Percentiles rank a stretch among this genome's conserved stretches.
Conservation (phyloP, 1,140 invertebrate genomes). For the Dendrolimus punctatus region DNA sequence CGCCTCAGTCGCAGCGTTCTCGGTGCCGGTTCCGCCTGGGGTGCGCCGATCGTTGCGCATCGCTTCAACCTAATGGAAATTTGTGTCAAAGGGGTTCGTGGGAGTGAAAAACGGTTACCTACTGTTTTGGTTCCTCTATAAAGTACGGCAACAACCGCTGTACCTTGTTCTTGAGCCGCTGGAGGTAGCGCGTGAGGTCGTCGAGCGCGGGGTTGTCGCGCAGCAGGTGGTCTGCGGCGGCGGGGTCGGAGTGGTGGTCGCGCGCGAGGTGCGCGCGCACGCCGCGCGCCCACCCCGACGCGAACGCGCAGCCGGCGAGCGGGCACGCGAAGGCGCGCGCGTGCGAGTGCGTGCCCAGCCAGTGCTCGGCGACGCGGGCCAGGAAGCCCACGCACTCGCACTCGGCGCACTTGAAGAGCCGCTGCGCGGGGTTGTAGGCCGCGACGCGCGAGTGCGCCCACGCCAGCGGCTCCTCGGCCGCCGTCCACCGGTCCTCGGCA, state of each 20-base stretch:
- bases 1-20: slow-evolving; percentile 17
- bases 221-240: slow-evolving; percentile 74
- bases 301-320: slow-evolving; percentile 77
- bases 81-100: too few relatives aligned
- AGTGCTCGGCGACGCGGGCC: slow-evolving; percentile 86
- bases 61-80: slow-evolving; percentile 36
- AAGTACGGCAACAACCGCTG: too few relatives aligned
- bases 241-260: slow-evolving; percentile 76
- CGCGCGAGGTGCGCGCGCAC: slow-evolving; percentile 81
- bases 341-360: slow-evolving; percentile 84
- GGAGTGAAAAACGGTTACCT: too few relatives aligned
- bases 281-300: slow-evolving; percentile 82
- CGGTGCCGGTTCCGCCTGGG: slow-evolving; percentile 6
- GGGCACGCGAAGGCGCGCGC: slow-evolving; percentile 82
- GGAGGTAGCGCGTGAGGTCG: slow-evolving; percentile 81
- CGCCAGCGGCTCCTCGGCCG: slow-evolving; percentile 77
- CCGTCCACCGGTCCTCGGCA: slow-evolving; percentile 79
- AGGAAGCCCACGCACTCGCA: slow-evolving; percentile 86
- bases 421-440: slow-evolving; percentile 80
- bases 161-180: slow-evolving; percentile 77
- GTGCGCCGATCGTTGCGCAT: slow-evolving; percentile 32
- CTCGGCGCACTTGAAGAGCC: slow-evolving; percentile 82
- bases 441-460: slow-evolving; percentile 83
- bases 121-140: too few relatives aligned
- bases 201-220: slow-evolving; percentile 81